phyloP scores from a whole-genome alignment of 2,113 vertebrate species.

The Gobius niger region DNA sequence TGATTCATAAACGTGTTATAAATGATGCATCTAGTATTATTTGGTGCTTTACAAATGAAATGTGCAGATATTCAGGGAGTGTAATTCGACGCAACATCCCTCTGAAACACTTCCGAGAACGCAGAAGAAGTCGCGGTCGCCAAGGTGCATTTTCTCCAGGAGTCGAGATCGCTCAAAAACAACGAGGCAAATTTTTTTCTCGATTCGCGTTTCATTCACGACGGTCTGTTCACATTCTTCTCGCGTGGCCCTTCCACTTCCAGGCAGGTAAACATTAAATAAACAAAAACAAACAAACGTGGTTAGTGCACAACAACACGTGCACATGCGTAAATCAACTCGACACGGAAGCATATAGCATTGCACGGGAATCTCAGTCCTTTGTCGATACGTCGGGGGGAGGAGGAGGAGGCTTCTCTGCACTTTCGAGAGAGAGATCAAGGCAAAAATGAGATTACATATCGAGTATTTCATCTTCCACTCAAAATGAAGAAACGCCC shows the following conservation, averaged over 20 bases:
- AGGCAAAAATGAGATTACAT: slow-evolving; percentile 51
- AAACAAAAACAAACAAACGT: slow-evolving; percentile 5
- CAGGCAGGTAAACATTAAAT: slow-evolving; percentile 30
- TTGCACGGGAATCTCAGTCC: slow-evolving; percentile 31
- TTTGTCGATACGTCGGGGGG: slow-evolving; percentile 18
- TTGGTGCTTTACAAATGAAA: too few relatives aligned
- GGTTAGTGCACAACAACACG: slow-evolving; percentile 41
- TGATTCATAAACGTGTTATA: too few relatives aligned
- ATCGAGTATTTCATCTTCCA: slow-evolving; percentile 22
- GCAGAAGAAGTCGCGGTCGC: too few relatives aligned
- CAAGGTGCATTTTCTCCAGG: too few relatives aligned
- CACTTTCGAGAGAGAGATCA: slow-evolving; percentile 34
- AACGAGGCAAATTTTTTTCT: background rate
- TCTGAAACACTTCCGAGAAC: too few relatives aligned
- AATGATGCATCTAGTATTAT: too few relatives aligned
- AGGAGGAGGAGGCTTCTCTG: slow-evolving; percentile 16
- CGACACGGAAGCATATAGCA: slow-evolving; percentile 21
- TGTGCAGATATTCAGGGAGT: too few relatives aligned
- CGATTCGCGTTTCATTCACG: slow-evolving; percentile 50
- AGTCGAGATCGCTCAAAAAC: background rate
- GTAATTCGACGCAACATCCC: too few relatives aligned
- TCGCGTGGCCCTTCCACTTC: slow-evolving; percentile 16
- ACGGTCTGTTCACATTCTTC: slow-evolving; percentile 49
- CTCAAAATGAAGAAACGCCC: slow-evolving; percentile 30
- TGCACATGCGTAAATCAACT: slow-evolving; percentile 24